These are phyloP conservation scores for Leuciscus waleckii DNA, from an alignment of 2,797 vertebrate genomes.

Conservation along the genomic window DNA sequence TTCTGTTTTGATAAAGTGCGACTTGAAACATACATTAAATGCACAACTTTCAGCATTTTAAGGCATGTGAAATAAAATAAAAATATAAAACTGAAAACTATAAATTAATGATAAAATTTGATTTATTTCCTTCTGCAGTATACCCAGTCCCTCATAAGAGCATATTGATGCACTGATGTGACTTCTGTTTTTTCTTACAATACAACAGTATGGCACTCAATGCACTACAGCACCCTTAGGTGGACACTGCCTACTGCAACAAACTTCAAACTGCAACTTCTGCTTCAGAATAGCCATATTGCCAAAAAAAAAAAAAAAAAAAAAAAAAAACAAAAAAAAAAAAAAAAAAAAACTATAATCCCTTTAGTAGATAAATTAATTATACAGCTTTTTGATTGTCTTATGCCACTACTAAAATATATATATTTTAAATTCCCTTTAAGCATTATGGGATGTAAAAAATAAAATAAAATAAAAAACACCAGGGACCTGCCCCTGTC, in stretches of 20 bases:
- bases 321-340: background rate
- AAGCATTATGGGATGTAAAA: background rate
- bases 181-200: slow-evolving; percentile 1
- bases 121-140: background rate
- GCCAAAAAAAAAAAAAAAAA: background rate
- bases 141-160: background rate
- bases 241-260: slow-evolving; percentile 26
- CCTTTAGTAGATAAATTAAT: background rate
- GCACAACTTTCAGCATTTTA: slow-evolving; percentile 14
- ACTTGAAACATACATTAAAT: slow-evolving; percentile 20
- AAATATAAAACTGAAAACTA: background rate
- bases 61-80: slow-evolving; percentile 3
- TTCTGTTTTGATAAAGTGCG: slow-evolving; percentile 37
- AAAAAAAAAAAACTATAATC: too few species aligned
- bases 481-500: slow-evolving; percentile 34
- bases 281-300: background rate
- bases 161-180: background rate
- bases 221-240: slow-evolving; percentile 22
- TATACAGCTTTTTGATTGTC: slow-evolving; percentile 20
- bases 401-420: slow-evolving; percentile 5
- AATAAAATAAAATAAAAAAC: background rate
- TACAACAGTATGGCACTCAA: slow-evolving; percentile 7
- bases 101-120: slow-evolving; percentile 3
- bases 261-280: background rate
- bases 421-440: slow-evolving; percentile 12